Conservation (phyloP, 2,113 vertebrate genomes). For the Heterotis niloticus region DNA sequence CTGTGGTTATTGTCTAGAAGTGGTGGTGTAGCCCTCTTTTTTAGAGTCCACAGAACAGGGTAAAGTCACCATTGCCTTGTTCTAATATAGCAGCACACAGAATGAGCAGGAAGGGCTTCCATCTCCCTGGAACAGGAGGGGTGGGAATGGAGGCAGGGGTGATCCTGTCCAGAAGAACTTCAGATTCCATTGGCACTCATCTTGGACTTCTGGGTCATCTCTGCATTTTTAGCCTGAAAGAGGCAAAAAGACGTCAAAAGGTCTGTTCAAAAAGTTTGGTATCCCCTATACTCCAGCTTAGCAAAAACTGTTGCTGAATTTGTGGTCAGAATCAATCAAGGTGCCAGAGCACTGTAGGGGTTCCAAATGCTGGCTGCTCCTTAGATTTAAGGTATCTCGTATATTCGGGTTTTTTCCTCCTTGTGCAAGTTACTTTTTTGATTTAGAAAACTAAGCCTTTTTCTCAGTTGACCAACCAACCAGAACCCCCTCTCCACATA, state of each 20-base stretch:
- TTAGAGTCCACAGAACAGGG: background rate
- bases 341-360: too few relatives aligned
- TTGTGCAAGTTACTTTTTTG: too few relatives aligned
- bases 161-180: background rate
- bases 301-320: too few relatives aligned
- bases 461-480: too few relatives aligned
- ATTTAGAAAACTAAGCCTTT: too few relatives aligned
- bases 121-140: background rate
- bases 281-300: too few relatives aligned
- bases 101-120: too few relatives aligned
- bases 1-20: background rate
- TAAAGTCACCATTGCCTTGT: background rate
- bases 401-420: too few relatives aligned
- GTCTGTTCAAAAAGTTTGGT: background rate
- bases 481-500: too few relatives aligned
- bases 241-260: background rate
- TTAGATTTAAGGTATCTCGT: too few relatives aligned
- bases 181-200: conserved; percentile 20
- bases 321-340: too few relatives aligned
- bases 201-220: conserved; percentile 17
- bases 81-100: background rate
- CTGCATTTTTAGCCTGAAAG: conserved; percentile 19
- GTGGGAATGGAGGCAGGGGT: background rate
- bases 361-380: too few relatives aligned
- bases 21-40: background rate